phyloP scores from a whole-genome alignment of 2,888 invertebrate species.

The Blastobasis adustella region DNA sequence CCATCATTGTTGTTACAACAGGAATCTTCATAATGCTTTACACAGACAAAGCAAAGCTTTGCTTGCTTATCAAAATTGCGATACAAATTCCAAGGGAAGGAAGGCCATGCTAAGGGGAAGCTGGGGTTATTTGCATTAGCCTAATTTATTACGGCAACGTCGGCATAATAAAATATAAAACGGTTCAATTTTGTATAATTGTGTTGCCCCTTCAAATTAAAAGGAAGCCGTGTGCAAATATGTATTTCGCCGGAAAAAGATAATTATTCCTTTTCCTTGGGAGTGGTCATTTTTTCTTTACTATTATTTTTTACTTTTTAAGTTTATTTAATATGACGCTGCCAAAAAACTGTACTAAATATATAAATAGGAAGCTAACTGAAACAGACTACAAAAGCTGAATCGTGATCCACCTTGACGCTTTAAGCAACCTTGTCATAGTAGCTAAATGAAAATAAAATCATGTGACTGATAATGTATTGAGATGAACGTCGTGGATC shows the following conservation, averaged over 20 bases:
- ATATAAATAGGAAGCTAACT: too few species aligned
- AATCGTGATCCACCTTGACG: too few species aligned
- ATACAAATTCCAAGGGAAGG: slow-evolving; percentile 4
- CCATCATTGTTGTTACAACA: neutral
- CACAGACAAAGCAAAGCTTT: slow-evolving; percentile 6
- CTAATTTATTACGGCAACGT: slow-evolving; percentile 1
- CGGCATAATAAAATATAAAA: too few species aligned
- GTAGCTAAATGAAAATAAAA: too few species aligned
- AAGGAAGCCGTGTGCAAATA: neutral
- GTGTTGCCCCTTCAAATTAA: neutral
- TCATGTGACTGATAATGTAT: too few species aligned
- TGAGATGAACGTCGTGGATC: too few species aligned
- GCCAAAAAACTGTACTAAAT: too few species aligned
- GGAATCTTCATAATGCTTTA: slow-evolving; percentile 8
- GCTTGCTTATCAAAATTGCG: slow-evolving; percentile 8
- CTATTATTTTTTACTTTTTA: neutral
- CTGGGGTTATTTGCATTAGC: slow-evolving; percentile 5
- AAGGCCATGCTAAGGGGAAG: slow-evolving; percentile 5
- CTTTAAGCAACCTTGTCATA: too few species aligned
- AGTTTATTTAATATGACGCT: neutral
- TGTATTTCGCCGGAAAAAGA: neutral
- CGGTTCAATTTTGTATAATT: too few species aligned
- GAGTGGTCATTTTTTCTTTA: neutral
- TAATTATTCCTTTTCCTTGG: neutral
- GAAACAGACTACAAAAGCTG: too few species aligned